Conservation (phyloP, 1,140 invertebrate species). For the Drosophila pandora region DNA sequence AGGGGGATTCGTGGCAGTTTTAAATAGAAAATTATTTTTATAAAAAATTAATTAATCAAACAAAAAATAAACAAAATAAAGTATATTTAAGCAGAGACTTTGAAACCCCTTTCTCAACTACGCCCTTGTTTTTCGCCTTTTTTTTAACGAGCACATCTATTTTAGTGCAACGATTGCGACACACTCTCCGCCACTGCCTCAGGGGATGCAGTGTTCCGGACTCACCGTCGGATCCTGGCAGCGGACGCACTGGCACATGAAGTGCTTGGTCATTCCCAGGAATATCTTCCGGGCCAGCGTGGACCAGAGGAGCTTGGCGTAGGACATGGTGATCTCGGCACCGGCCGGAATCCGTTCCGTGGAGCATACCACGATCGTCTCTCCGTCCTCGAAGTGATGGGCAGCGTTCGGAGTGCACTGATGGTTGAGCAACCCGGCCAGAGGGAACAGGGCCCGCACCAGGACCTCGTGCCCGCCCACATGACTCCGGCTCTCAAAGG, state of each 20-base stretch:
- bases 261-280: conserved; percentile 89
- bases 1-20: background rate
- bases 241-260: conserved; percentile 88
- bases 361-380: conserved; percentile 87
- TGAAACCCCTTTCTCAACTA: background rate
- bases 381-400: conserved; percentile 86
- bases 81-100: too few species aligned
- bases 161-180: conserved; percentile 46
- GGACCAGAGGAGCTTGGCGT: conserved; percentile 90
- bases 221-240: conserved; percentile 89
- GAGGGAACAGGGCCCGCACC: conserved; percentile 89
- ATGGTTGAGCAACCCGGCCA: conserved; percentile 90
- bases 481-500: conserved; percentile 88
- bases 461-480: conserved; percentile 84
- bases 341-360: conserved; percentile 87
- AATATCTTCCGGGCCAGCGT: conserved; percentile 87
- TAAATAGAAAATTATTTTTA: too few species aligned
- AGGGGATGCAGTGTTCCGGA: conserved; percentile 27
- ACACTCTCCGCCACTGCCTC: conserved; percentile 9
- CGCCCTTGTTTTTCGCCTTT: background rate
- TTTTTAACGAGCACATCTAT: conserved; percentile 31
- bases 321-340: conserved; percentile 89
- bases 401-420: conserved; percentile 90
- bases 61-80: background rate
- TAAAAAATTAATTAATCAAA: background rate